These are phyloP conservation scores for Zaprionus nigranus DNA, from an alignment of 1,140 invertebrate species.

Conservation along the genomic window DNA sequence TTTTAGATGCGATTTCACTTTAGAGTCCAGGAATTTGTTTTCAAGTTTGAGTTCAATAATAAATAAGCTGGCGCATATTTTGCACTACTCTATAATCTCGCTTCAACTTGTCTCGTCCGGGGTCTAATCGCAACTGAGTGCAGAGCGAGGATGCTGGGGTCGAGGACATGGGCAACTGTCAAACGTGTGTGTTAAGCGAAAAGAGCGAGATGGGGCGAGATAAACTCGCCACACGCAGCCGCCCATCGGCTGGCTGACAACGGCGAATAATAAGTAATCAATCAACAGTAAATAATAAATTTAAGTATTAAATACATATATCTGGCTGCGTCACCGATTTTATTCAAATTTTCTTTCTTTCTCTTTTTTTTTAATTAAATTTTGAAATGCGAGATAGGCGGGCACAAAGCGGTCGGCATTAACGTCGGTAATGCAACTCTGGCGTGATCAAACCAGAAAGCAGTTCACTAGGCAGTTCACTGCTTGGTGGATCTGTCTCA, in stretches of 20 bases:
- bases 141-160: conserved; percentile 9
- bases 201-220: not conserved
- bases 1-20: conserved; percentile 39
- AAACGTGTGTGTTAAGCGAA: not conserved
- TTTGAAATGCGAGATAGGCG: no score
- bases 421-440: no score
- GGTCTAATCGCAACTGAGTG: conserved; percentile 50
- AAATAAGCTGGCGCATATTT: conserved; percentile 40
- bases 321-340: no score
- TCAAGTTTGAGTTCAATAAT: not conserved
- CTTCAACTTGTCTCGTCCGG: conserved; percentile 43
- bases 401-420: no score
- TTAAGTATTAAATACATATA: no score
- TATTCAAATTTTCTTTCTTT: no score
- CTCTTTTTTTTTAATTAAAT: no score
- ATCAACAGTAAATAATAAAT: no score
- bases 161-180: conserved; percentile 20
- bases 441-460: no score
- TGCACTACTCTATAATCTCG: not conserved
- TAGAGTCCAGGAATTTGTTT: not conserved
- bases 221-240: not conserved
- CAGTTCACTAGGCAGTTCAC: no score
- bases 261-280: no score
- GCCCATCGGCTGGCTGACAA: not conserved
- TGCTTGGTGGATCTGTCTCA: no score